Conservation (phyloP, 2,888 invertebrate species). For the Eupeodes luniger region DNA sequence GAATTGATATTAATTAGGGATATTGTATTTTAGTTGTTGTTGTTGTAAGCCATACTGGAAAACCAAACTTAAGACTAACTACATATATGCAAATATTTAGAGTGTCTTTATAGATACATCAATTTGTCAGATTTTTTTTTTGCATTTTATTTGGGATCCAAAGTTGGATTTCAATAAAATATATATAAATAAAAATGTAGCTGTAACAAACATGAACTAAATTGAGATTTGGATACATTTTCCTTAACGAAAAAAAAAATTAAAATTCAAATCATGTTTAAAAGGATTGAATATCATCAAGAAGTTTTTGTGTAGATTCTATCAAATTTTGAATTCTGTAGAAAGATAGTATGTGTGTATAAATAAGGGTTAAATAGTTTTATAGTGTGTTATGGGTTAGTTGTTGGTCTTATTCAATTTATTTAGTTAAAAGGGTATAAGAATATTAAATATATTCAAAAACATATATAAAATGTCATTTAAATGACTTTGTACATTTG, state of each 20-base stretch:
- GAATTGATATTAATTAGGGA: constrained; percentile 64
- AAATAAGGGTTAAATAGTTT: neutral
- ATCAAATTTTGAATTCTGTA: neutral
- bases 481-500: neutral
- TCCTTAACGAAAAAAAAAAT: neutral
- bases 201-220: neutral
- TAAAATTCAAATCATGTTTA: constrained; percentile 11
- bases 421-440: neutral
- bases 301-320: neutral
- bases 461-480: neutral
- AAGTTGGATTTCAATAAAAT: neutral
- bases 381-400: neutral
- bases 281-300: neutral
- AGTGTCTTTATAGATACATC: neutral
- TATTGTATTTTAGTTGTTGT: neutral
- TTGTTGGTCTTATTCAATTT: neutral
- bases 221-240: neutral
- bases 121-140: neutral
- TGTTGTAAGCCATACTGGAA: neutral
- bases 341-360: neutral
- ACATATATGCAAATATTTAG: neutral
- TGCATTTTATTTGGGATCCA: neutral
- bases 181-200: neutral
- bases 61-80: neutral
- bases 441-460: neutral